Base-by-base conservation (phyloP, 1,140 invertebrate species). In the Tetragnatha versicolor region DNA sequence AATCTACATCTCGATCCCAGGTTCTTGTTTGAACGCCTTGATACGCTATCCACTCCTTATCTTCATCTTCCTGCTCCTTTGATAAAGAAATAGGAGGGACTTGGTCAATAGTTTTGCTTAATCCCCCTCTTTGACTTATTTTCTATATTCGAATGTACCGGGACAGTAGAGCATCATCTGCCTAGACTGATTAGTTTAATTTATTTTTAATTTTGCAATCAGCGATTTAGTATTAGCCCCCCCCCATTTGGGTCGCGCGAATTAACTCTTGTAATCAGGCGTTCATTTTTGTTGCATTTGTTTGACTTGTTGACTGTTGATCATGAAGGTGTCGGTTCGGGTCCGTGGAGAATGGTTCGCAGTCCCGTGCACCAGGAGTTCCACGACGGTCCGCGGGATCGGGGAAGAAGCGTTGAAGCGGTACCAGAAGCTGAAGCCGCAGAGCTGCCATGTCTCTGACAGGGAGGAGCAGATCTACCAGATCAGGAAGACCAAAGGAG, bases 301-400 rank as follows among this genome's bases (percentile, higher is more conserved):
- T 45, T 14, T 33, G 20, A 3, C 25, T 29, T 68, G 49, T 12
- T 45, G 2, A 42, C 12, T 35, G 9, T 55, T 47, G 3, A 53
- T 55, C 7, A 91, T 91, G 90, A 91, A 91, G 85, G 84, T 91
- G 12, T 91, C 89, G 9, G 89, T 88, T 31, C 82, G 89, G 70
- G 86, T 91, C 55, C 83, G 89, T 17, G 89, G 88, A 2, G 89
- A 90, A 82, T 91, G 90, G 90, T 86, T 91, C 53, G 89, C 90
- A 66, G 87, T 91, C 7, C 90, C 90, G 4, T 90, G 90, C 83
- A 88, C 86, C 73, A 85, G 87, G 82, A 87, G 87, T 85, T 79
- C 83, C 82, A 79, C 61, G 25, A 88, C 85, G 2, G 84, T 91
- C 1, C 80, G 82, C 20, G 90, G 89, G 89, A 83, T 91, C 37